Conservation (phyloP, 2,797 vertebrate genomes). For the Nyctalus aviator region DNA sequence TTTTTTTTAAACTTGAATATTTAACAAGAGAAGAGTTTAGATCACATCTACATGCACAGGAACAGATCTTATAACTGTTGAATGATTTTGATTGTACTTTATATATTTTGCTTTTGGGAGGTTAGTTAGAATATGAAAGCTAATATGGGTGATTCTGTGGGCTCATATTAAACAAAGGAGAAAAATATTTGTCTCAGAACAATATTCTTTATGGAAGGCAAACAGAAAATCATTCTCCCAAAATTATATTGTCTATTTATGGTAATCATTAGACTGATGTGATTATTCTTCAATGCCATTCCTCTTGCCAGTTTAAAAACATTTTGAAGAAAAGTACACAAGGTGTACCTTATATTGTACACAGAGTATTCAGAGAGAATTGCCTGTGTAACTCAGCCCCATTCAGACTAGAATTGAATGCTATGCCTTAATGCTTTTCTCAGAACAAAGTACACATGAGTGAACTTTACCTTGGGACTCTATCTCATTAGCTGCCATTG, state of each 20-base stretch:
- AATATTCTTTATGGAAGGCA: neutral
- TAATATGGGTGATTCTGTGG: neutral
- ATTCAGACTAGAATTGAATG: conserved; percentile 19
- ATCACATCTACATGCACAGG: neutral
- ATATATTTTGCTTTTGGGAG: neutral
- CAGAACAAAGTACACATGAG: conserved; percentile 24
- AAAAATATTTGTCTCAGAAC: neutral
- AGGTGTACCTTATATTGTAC: neutral
- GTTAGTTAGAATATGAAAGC: neutral
- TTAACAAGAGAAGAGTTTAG: conserved; percentile 15
- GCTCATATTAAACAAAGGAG: conserved; percentile 12
- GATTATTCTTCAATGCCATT: neutral
- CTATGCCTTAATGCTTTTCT: conserved; percentile 34
- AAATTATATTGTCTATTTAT: neutral
- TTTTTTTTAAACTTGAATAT: conserved; percentile 41
- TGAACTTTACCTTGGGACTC: conserved; percentile 37
- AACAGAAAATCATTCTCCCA: neutral
- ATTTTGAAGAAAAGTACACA: neutral
- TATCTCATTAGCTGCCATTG: conserved; percentile 36
- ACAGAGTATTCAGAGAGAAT: neutral
- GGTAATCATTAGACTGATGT: neutral
- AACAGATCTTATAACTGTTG: neutral
- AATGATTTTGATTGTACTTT: neutral
- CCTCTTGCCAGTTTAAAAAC: conserved; percentile 34
- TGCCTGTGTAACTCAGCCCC: neutral